These are phyloP conservation scores for Alligator mississippiensis DNA, from an alignment of 2,113 vertebrate species.

Conservation along the genomic window DNA sequence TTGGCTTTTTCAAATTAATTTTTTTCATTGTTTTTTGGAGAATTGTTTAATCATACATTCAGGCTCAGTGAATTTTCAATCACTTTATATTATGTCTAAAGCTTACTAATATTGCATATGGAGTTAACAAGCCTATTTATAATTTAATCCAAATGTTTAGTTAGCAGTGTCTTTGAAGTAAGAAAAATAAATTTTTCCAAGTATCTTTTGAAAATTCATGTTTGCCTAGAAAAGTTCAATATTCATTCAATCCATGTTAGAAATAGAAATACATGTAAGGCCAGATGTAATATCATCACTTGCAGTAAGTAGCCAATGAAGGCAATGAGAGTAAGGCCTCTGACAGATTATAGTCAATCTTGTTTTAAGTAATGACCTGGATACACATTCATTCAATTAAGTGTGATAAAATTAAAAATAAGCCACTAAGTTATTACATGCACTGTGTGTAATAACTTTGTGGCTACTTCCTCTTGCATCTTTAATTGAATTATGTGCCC, in stretches of 20 bases:
- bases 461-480: too few species aligned
- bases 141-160: background rate
- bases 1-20: background rate
- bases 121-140: background rate
- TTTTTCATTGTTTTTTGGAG: slow-evolving; percentile 10
- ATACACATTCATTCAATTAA: too few species aligned
- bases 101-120: background rate
- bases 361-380: too few species aligned
- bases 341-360: too few species aligned
- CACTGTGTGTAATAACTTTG: too few species aligned
- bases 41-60: background rate
- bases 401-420: too few species aligned
- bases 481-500: too few species aligned
- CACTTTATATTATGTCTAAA: background rate
- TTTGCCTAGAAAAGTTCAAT: background rate
- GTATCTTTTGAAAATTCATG: background rate
- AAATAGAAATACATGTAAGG: background rate
- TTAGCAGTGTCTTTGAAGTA: background rate
- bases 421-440: too few species aligned
- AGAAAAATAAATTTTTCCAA: background rate
- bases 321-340: background rate
- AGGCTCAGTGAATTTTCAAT: background rate
- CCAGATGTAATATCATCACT: background rate
- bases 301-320: background rate
- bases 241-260: background rate